Base-by-base conservation (phyloP, 1,140 invertebrate genomes). In the Rhopalosiphum padi region DNA sequence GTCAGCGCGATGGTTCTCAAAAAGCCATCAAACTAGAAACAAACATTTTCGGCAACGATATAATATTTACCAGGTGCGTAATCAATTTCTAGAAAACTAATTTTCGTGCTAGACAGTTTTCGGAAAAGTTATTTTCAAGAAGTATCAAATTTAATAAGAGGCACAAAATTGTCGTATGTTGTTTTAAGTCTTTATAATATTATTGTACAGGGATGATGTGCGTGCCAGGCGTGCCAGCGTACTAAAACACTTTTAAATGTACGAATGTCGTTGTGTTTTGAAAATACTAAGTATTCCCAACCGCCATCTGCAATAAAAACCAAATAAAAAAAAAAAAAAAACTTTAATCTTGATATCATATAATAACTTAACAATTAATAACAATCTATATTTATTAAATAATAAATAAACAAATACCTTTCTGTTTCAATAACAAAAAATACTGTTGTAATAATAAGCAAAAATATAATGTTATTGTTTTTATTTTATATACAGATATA, bases 21-120 rank as follows among this genome's bases (percentile, higher is more conserved):
- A 77, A 77, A n/a, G 30, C 60, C n/a, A 77, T 77, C 30, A 77
- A n/a, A 77, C 4, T 5, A 77, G 60, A 6, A n/a, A 77, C 18
- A 77, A n/a, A n/a, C 5, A 77, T 6, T 77, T 77, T n/a, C n/a
- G 60, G 0, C 60, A 77, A 77, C 60, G 30, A 35, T n/a, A 30
- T 60, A 60, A 60, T 60, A 77, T 77, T 77, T 77, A n/a, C n/a
- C 60, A 77, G 60, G 60, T 77, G 60, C 30, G 60, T 77, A n/a
- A 77, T 77, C 60, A 77, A 77, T 35, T 77, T 77, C n/a, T n/a
- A 77, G n/a, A 77, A n/a, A n/a, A 77, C 60, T 77, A 77, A 77
- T 77, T 77, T 68, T 68, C 30, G 30, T 15, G 30, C 25, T 68
- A 68, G 30, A 68, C 60, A n/a, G 11, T 8, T 68, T 77, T 77